These are phyloP conservation scores for Calidris pugnax DNA, from an alignment of 2,113 vertebrate genomes.

Conservation along the genomic window DNA sequence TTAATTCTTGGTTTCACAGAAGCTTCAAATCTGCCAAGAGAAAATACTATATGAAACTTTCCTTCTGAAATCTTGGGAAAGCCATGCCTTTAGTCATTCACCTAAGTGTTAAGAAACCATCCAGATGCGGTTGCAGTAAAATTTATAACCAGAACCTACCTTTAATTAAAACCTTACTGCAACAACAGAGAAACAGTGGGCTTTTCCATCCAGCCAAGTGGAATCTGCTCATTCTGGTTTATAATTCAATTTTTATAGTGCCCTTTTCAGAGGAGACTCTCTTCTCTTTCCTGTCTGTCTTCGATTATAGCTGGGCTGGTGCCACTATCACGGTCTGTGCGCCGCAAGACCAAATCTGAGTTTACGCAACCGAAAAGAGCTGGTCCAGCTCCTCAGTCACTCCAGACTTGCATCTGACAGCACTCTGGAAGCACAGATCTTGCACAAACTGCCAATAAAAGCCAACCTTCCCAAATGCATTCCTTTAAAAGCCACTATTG, in stretches of 20 bases:
- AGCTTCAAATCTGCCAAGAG: not conserved
- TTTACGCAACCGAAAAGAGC: constrained; percentile 11
- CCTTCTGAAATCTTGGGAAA: not conserved
- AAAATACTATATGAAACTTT: not conserved
- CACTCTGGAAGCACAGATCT: constrained; percentile 34
- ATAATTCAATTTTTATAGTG: constrained; percentile 34
- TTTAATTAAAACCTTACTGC: constrained; percentile 57
- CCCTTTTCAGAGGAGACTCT: constrained; percentile 31
- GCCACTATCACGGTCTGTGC: not conserved
- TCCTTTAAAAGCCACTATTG: constrained; percentile 66
- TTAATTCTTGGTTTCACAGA: not conserved
- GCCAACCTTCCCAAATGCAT: constrained; percentile 40
- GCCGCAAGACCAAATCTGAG: not conserved
- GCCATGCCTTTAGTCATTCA: not conserved
- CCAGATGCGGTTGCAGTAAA: not conserved
- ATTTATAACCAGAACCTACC: not conserved
- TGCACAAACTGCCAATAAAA: constrained; percentile 58
- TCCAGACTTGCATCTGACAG: constrained; percentile 57
- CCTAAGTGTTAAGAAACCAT: not conserved
- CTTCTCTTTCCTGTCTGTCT: constrained; percentile 47
- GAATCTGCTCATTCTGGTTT: constrained; percentile 28
- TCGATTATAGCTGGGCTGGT: constrained; percentile 47
- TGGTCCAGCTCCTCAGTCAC: constrained; percentile 36
- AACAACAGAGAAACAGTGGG: constrained; percentile 15
- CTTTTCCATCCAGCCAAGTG: constrained; percentile 31